Conservation (phyloP, 2,888 invertebrate genomes). For the Ectropis crepuscularia region DNA sequence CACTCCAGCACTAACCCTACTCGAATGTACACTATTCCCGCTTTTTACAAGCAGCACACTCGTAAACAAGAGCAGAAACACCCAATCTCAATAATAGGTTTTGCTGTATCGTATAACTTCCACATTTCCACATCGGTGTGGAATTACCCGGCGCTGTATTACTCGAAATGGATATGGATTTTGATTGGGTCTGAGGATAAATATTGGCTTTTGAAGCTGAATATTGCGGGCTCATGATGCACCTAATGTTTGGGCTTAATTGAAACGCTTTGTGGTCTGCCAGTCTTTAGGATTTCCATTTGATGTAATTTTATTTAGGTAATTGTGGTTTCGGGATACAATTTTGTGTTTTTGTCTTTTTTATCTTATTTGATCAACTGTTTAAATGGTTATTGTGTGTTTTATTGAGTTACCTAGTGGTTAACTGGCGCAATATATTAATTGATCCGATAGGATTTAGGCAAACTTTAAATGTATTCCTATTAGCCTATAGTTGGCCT, state of each 20-base stretch:
- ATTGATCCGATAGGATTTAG: too few relatives aligned
- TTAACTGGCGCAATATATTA: too few relatives aligned
- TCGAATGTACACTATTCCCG: conserved; percentile 23
- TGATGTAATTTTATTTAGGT: not conserved
- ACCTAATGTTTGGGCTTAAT: conserved; percentile 21
- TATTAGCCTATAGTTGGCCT: too few relatives aligned
- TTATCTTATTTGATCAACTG: too few relatives aligned
- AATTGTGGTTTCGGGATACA: too few relatives aligned
- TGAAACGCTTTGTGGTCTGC: conserved; percentile 8
- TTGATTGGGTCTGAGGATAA: conserved; percentile 41
- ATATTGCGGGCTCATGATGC: conserved; percentile 33
- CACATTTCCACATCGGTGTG: conserved; percentile 37
- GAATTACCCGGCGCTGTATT: conserved; percentile 40
- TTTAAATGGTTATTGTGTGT: too few relatives aligned
- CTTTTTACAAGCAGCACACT: conserved; percentile 35
- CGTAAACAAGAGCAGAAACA: conserved; percentile 45
- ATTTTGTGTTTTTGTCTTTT: too few relatives aligned
- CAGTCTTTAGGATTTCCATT: not conserved
- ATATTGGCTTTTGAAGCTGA: conserved; percentile 35
- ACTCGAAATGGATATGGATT: conserved; percentile 37
- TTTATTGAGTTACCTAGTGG: too few relatives aligned
- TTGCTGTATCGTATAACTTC: conserved; percentile 41
- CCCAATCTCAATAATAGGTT: conserved; percentile 44
- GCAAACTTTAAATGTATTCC: too few relatives aligned
- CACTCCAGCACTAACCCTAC: conserved; percentile 4